Percentiles rank a stretch among this genome's conserved stretches.
phyloP scores from a whole-genome alignment of 2,888 invertebrate species.

The Ryuthela nishihirai region DNA sequence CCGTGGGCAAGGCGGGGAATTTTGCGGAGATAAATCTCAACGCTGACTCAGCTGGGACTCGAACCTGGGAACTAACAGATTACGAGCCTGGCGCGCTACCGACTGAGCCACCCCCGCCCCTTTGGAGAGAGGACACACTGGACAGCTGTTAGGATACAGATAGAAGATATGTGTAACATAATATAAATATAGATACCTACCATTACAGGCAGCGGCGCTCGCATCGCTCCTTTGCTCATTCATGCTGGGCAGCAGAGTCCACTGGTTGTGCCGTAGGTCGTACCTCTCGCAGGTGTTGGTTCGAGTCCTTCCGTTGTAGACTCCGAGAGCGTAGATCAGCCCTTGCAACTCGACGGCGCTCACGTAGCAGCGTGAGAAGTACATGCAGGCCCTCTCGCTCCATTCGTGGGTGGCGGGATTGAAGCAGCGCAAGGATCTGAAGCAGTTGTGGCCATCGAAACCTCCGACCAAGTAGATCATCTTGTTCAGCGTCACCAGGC shows the following conservation, averaged over 20 bases:
- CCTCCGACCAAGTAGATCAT: conserved; percentile 55
- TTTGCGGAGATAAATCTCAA: too few species aligned
- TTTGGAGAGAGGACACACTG: too few species aligned
- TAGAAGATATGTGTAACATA: too few species aligned
- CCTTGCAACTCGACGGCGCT: conserved; percentile 57
- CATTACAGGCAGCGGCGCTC: conserved; percentile 64
- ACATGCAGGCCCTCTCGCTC: conserved; percentile 54
- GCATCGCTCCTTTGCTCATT: conserved; percentile 68
- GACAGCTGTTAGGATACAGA: too few species aligned
- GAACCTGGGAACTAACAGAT: too few species aligned
- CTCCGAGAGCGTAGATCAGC: conserved; percentile 50
- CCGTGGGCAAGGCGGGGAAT: too few species aligned
- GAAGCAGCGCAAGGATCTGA: conserved; percentile 51
- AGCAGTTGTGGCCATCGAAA: conserved; percentile 53
- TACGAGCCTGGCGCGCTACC: too few species aligned
- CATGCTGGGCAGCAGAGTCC: conserved; percentile 54
- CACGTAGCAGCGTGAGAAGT: conserved; percentile 59
- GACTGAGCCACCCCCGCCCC: too few species aligned
- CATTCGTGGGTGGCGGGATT: conserved; percentile 48
- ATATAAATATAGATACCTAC: conserved; percentile 50
- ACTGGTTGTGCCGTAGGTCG: conserved; percentile 48
- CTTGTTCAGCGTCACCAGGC: conserved; percentile 54
- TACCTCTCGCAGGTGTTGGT: conserved; percentile 51
- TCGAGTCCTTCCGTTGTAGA: conserved; percentile 51
- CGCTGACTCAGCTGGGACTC: too few species aligned